Evolutionary conservation across 2,113 vertebrate species (phyloP), one percentile per base, ranked within the genome.

Genomic region (Murina feae): DNA sequence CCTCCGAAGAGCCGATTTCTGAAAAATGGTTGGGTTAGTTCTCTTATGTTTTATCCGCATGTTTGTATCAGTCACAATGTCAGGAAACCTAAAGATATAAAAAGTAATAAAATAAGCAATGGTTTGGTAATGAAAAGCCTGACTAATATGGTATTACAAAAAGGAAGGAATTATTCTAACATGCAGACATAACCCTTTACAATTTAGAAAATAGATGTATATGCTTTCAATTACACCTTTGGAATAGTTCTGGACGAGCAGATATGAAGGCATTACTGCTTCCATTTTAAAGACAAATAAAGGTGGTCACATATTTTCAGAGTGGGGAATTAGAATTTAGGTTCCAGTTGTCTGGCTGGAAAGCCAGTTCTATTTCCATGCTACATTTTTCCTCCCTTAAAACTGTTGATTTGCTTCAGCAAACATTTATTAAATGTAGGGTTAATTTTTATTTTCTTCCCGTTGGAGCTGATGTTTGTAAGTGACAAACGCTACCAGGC

Each of bases 371-470:
- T 78, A 51, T 84, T 94, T 91, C n/a, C 42, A 23, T 63, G 44
- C 72, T 66, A 53, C 4, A 12, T 49, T 68, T 51, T 78, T 25
- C 86, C 39, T 75, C 44, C 55, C 32, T n/a, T 92, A 89, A 89
- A 91, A 84, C 51, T 55, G n/a, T 14, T 55, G 79, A 97, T 93
- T 93, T 93, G 93, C 76, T 81, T 85, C 76, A 78, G 21, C 71
- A 89, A 93, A 78, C 90, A 95, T 92, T 93, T 93, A 93, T 93
- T 95, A 91, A 93, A 95, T 39, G 58, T 66, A 68, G 93, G 90
- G 44, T 49, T 85, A 71, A 90, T 32, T 93, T 94, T 97, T 92
- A 83, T 90, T 94, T 88, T 37, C 7, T n/a, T 74, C 23, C 28
- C 72, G 49, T 95, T 82, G 72, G 55, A 75, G 85, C 8, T 95